These are phyloP conservation scores for Bovichtus diacanthus DNA, from an alignment of 2,797 vertebrate genomes.

Conservation along the genomic window DNA sequence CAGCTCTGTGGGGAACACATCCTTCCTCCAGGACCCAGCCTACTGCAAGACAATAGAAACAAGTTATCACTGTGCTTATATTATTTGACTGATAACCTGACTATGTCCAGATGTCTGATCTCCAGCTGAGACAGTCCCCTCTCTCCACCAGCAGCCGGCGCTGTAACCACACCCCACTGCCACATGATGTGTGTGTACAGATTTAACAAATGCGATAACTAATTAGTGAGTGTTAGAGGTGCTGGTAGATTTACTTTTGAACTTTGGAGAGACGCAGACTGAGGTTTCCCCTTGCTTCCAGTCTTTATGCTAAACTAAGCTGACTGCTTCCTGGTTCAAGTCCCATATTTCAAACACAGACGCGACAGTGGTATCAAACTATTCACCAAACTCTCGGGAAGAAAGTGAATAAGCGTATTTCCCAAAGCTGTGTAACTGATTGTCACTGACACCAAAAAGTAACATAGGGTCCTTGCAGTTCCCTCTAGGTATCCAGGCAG, in stretches of 20 bases:
- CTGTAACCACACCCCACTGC: no score
- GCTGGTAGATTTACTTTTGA: conserved; percentile 7
- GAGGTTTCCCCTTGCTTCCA: background rate
- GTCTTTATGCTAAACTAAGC: background rate
- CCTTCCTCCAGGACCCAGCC: no score
- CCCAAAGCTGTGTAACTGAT: background rate
- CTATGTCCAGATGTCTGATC: no score
- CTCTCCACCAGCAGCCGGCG: no score
- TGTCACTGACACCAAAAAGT: conserved; percentile 1
- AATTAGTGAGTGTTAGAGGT: background rate
- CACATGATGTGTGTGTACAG: no score
- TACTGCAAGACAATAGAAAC: no score
- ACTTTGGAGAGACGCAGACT: background rate
- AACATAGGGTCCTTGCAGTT: conserved; percentile 79
- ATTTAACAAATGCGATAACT: no score
- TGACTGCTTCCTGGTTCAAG: background rate
- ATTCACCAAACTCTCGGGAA: background rate
- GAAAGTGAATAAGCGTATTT: background rate
- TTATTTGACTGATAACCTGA: no score
- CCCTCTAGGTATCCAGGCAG: conserved; percentile 89
- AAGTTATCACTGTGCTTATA: no score
- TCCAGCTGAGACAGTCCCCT: no score
- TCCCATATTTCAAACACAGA: background rate
- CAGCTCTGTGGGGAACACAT: no score
- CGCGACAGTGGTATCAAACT: background rate